These are phyloP conservation scores for Phodopus roborovskii DNA, from an alignment of 2,113 vertebrate genomes.

Conservation along the genomic window DNA sequence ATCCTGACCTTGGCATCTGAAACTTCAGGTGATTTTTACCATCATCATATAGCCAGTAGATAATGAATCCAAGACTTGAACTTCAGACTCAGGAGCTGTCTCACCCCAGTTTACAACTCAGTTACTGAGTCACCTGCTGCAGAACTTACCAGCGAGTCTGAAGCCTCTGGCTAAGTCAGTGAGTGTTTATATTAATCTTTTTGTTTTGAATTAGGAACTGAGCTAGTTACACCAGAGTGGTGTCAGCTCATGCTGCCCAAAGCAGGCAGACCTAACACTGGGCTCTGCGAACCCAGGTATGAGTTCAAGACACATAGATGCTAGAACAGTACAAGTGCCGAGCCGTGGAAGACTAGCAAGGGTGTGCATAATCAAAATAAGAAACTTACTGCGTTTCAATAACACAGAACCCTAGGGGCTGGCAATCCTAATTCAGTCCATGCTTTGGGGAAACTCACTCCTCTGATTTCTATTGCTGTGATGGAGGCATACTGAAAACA, in stretches of 20 bases:
- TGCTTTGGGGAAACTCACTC: neutral
- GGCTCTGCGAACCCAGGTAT: neutral
- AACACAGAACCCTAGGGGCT: neutral
- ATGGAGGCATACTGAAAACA: neutral
- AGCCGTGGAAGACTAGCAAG: neutral
- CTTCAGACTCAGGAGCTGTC: conserved; percentile 22
- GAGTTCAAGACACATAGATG: neutral
- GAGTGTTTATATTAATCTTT: neutral
- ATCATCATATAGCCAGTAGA: neutral
- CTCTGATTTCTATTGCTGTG: conserved; percentile 25
- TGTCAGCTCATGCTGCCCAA: neutral
- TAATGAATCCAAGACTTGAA: conserved; percentile 10
- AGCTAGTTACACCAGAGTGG: neutral
- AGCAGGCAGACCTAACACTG: neutral
- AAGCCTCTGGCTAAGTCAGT: neutral
- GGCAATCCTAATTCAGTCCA: neutral
- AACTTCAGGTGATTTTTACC: neutral
- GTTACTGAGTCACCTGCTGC: neutral
- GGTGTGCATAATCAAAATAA: neutral
- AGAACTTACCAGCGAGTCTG: neutral
- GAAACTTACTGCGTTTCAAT: neutral
- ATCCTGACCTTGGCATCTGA: neutral
- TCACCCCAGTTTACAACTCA: fast-evolving
- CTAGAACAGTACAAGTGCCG: neutral
- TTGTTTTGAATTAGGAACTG: neutral